A percentile compares a stretch with the other conserved stretches of the same genome.
Conservation (phyloP, 2,113 vertebrate genomes). For the Alexandromys fortis region DNA sequence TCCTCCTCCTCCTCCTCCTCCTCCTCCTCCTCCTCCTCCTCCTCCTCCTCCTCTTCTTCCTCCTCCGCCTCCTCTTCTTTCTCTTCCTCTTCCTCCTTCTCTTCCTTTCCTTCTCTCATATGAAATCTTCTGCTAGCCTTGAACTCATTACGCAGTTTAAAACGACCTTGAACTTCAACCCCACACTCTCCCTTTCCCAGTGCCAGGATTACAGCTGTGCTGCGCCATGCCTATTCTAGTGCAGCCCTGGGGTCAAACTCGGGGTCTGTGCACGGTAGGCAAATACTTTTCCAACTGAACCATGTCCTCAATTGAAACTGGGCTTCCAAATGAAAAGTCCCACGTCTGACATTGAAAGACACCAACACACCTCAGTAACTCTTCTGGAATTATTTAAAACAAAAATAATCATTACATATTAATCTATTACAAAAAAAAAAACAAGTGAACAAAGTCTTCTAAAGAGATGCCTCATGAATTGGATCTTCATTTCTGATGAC, state of each 20-base stretch:
- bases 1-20: accelerated
- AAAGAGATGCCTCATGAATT: neutral
- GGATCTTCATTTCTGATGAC: neutral
- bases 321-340: neutral
- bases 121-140: neutral
- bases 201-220: neutral
- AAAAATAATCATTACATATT: neutral
- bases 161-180: neutral
- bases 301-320: neutral
- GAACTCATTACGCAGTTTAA: neutral
- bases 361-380: neutral
- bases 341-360: neutral
- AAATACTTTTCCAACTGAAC: neutral
- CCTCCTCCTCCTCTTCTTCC: neutral
- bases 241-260: neutral
- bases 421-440: neutral
- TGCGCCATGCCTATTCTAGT: too few species aligned
- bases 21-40: accelerated
- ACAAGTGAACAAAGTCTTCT: neutral
- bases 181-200: neutral
- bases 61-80: accelerated
- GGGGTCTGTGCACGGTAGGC: neutral
- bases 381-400: neutral
- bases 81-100: accelerated
- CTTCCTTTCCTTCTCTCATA: neutral